phyloP scores from a whole-genome alignment of 2,113 vertebrate genomes.

The Mus spicilegus region DNA sequence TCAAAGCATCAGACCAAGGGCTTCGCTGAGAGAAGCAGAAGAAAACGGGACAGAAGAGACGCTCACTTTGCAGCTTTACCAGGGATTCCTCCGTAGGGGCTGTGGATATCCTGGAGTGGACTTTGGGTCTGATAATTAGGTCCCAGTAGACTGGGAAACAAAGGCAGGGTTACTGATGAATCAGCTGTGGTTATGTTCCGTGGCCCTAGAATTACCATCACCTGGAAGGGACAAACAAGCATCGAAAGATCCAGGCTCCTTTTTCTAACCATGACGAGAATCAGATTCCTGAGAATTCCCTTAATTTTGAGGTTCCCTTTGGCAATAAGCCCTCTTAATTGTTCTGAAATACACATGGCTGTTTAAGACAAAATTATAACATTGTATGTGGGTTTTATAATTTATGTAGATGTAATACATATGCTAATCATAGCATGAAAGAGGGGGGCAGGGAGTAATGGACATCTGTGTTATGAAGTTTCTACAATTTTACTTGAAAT shows the following conservation, averaged over 20 bases:
- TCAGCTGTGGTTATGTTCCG: not conserved
- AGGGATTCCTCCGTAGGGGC: not conserved
- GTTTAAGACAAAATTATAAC: constrained; percentile 74
- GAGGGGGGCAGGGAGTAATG: constrained; percentile 27
- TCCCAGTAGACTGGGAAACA: not conserved
- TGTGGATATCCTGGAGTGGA: constrained; percentile 2
- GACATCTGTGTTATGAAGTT: constrained; percentile 59
- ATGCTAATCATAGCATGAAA: constrained; percentile 74
- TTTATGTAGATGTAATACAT: constrained; percentile 80
- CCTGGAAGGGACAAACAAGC: not conserved
- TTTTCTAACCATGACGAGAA: constrained; percentile 40
- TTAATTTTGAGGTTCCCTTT: constrained; percentile 66
- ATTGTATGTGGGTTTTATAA: constrained; percentile 78
- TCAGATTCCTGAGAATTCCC: constrained; percentile 53
- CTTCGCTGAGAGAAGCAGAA: not conserved
- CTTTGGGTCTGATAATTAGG: constrained; percentile 6
- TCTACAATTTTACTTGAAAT: constrained; percentile 73
- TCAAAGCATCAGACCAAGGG: not conserved
- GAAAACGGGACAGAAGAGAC: not conserved
- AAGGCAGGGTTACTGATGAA: constrained; percentile 3
- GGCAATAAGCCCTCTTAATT: constrained; percentile 73
- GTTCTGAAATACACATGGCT: constrained; percentile 68
- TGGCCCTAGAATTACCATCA: constrained; percentile 23
- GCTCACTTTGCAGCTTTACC: not conserved
- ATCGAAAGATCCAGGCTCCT: not conserved